Conservation (phyloP, 2,888 invertebrate species). For the Stenotaenia linearis region DNA sequence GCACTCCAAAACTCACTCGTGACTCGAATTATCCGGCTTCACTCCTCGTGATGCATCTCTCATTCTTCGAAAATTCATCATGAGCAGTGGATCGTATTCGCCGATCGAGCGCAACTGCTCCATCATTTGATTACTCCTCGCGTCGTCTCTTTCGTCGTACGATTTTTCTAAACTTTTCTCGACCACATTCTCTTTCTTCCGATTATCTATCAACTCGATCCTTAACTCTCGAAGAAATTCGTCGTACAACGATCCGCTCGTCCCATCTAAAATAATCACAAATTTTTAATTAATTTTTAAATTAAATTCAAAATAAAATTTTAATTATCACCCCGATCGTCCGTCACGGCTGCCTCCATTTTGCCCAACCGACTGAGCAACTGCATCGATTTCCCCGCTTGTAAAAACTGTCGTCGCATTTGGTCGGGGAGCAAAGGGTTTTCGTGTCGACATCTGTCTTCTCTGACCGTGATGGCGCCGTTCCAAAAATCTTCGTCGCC, state of each 20-base stretch:
- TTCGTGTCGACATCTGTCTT: neutral
- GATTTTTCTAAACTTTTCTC: neutral
- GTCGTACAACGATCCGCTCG: neutral
- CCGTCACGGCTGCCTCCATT: neutral
- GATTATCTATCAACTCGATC: neutral
- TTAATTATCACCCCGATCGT: too few species aligned
- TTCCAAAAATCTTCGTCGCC: neutral
- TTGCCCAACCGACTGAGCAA: neutral
- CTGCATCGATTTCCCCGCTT: neutral
- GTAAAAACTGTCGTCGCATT: neutral
- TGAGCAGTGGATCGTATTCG: conserved; percentile 4
- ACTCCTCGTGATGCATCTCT: neutral
- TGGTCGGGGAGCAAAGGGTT: neutral
- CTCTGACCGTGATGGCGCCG: neutral
- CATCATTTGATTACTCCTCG: neutral
- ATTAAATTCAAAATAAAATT: too few species aligned
- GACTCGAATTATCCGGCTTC: neutral
- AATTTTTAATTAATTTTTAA: too few species aligned
- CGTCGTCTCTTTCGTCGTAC: neutral
- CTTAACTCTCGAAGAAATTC: neutral
- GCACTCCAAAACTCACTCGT: too few species aligned
- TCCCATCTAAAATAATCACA: neutral
- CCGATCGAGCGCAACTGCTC: neutral
- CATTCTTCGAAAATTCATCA: neutral
- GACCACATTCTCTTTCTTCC: neutral